Base-by-base conservation (phyloP, 2,113 vertebrate species). In the Triplophysa dalaica region DNA sequence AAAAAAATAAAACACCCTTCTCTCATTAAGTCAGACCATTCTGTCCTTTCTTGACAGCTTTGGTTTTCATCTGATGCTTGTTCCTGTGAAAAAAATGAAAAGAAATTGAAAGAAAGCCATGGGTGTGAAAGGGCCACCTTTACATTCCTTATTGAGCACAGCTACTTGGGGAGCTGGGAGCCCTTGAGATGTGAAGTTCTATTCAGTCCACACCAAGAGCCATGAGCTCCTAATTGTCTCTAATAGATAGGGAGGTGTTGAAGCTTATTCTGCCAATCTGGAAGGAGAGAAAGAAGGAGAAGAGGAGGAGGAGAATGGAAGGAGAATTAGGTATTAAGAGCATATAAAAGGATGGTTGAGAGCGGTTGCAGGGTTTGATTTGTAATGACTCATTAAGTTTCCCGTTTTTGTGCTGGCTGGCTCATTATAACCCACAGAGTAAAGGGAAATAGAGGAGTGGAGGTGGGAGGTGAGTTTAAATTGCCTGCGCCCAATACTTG, bases 381-480 rank as follows among this genome's bases (percentile, higher is more conserved):
- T 93, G 94, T 98, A 98, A 98, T 98, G 96, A 98, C 92, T 95
- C 94, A 95, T 96, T 97, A 96, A 97, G 98, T 97, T 97, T 92
- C 89, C 94, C 92, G 94, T 95, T 98, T 97, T 96, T 97, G 94
- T 97, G 94, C 94, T 92, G 85, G 94, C 95, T 93, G 95, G 95
- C 95, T 98, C 96, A 97, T 98, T 98, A 98, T 93, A 93, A 94
- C 91, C 92, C 94, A 95, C 94, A 96, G 95, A 95, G 95, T 93
- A 91, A 91, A 87, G 89, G 86, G 94, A 94, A 98, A 96, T 96
- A 96, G 94, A 92, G 82, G 52, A 87, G 91, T 93, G 94, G 94
- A 96, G 94, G 95, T 96, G 97, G 95, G 95, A 97, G 96, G 95
- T 95, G 95, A 96, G 94, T 93, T 95, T 97, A 97, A 97, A 96